Conservation (phyloP, 2,888 invertebrate genomes). For the Diabrotica balteata region DNA sequence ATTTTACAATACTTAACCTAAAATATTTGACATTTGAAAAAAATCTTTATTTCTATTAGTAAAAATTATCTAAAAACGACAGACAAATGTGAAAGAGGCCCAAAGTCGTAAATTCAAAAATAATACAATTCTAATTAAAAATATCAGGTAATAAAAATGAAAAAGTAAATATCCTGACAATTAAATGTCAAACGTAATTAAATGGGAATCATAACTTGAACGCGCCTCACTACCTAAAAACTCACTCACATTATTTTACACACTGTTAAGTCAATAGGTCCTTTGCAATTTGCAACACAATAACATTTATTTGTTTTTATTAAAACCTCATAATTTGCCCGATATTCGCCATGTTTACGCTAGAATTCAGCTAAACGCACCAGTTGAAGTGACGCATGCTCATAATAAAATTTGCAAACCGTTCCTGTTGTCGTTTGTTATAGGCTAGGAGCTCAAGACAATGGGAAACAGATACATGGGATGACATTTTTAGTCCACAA, state of each 20-base stretch:
- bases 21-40: conserved; percentile 28
- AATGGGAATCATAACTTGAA: conserved; percentile 15
- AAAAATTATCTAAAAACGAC: background rate
- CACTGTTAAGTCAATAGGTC: conserved; percentile 39
- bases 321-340: conserved; percentile 41
- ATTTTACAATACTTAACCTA: conserved; percentile 27
- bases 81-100: conserved; percentile 18
- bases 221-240: conserved; percentile 10
- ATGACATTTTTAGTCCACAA: too few species aligned
- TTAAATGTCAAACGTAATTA: conserved; percentile 38
- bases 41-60: conserved; percentile 25
- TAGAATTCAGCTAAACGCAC: conserved; percentile 34
- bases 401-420: conserved; percentile 18
- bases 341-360: conserved; percentile 50
- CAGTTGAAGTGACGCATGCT: conserved; percentile 30
- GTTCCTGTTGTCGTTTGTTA: conserved; percentile 11
- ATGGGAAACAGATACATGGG: too few species aligned
- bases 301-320: conserved; percentile 47
- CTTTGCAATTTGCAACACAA: conserved; percentile 35
- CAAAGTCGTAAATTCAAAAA: conserved; percentile 23
- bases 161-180: conserved; percentile 42
- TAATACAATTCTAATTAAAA: conserved; percentile 11
- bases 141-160: conserved; percentile 23
- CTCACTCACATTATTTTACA: conserved; percentile 44
- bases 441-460: background rate